Conservation (phyloP, 2,113 vertebrate species). For the Xenotilapia caudafasciata region DNA sequence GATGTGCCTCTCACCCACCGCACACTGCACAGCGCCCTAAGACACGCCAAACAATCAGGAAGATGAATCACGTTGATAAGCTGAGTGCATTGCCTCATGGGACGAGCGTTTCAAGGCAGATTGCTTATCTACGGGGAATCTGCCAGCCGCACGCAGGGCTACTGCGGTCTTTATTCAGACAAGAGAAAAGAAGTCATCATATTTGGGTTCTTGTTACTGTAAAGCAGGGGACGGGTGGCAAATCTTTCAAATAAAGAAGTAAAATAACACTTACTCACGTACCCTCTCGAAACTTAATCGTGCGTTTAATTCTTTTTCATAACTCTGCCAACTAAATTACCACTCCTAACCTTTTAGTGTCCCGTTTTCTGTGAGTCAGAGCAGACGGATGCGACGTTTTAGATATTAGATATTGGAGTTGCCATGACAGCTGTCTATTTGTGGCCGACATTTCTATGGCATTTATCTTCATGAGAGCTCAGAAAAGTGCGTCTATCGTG, state of each 20-base stretch:
- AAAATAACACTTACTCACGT: neutral
- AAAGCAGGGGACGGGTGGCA: neutral
- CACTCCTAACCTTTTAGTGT: neutral
- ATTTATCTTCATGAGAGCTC: neutral
- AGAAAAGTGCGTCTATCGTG: neutral
- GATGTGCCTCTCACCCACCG: neutral
- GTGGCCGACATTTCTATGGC: constrained; percentile 29
- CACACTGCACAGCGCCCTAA: neutral
- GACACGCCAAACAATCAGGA: constrained; percentile 15
- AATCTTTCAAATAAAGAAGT: neutral
- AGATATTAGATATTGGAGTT: constrained; percentile 23
- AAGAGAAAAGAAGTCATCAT: neutral
- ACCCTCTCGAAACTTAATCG: neutral
- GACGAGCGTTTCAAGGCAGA: constrained; percentile 1
- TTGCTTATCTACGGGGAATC: neutral
- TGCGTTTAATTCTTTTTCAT: neutral
- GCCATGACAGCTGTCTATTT: constrained; percentile 31
- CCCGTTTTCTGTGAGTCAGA: neutral
- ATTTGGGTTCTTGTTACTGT: neutral
- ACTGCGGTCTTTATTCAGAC: neutral
- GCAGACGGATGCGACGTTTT: neutral
- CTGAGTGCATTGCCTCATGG: constrained; percentile 21
- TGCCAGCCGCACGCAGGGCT: neutral
- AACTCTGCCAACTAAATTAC: neutral
- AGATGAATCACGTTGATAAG: constrained; percentile 52